Conservation (phyloP, 2,888 invertebrate species). For the Punctoribates punctum region DNA sequence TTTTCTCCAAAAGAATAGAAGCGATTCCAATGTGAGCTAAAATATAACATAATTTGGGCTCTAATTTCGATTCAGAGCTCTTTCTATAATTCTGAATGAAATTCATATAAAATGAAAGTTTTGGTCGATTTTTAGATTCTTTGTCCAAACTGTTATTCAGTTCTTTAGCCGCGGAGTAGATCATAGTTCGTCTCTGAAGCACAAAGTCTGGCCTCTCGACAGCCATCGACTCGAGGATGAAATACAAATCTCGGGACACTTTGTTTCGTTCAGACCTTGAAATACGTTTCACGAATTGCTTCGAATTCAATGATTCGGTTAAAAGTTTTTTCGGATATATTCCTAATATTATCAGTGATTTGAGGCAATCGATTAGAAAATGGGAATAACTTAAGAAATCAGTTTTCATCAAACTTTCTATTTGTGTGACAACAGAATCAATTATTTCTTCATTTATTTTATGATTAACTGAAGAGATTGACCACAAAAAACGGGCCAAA, state of each 20-base stretch:
- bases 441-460: conserved; percentile 16
- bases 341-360: conserved; percentile 43
- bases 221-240: conserved; percentile 7
- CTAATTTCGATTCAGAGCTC: background rate
- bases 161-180: background rate
- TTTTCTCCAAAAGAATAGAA: background rate
- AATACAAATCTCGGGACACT: background rate
- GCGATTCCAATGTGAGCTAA: background rate
- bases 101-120: background rate
- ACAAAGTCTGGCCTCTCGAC: background rate
- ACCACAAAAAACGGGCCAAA: conserved; percentile 45
- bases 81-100: background rate
- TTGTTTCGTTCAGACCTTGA: background rate
- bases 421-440: conserved; percentile 3
- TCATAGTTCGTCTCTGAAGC: background rate
- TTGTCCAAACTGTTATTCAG: background rate
- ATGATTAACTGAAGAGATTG: conserved; percentile 43
- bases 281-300: background rate
- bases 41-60: background rate
- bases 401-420: conserved; percentile 17
- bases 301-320: conserved; percentile 46
- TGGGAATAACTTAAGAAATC: conserved; percentile 42
- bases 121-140: background rate
- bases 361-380: conserved; percentile 44
- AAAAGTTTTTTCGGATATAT: conserved; percentile 41